Conservation (phyloP, 2,113 vertebrate species). For the Salvelinus fontinalis region DNA sequence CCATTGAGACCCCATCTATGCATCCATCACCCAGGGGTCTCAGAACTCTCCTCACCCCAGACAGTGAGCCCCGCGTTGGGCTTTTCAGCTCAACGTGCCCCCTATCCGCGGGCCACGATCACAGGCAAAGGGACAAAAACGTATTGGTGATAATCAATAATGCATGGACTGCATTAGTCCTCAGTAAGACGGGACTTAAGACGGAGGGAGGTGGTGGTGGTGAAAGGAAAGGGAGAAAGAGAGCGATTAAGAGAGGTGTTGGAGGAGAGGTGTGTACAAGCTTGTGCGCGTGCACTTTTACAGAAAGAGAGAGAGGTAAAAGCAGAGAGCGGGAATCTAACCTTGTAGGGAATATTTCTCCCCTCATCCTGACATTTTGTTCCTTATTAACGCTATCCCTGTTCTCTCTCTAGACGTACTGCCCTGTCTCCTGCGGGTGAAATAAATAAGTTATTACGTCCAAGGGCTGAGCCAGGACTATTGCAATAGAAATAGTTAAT, state of each 20-base stretch:
- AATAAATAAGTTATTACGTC: conserved; percentile 66
- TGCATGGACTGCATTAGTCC: conserved; percentile 67
- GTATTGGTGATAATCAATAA: conserved; percentile 72
- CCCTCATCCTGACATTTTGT: conserved; percentile 42
- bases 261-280: no score
- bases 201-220: not conserved
- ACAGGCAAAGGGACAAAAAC: conserved; percentile 51
- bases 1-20: conserved; percentile 13
- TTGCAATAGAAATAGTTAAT: conserved; percentile 67
- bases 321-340: conserved; percentile 37
- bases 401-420: conserved; percentile 35
- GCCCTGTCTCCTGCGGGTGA: conserved; percentile 45
- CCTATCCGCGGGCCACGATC: conserved; percentile 44
- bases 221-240: conserved; percentile 18
- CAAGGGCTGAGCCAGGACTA: conserved; percentile 50
- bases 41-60: not conserved
- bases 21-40: conserved; percentile 42
- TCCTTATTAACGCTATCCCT: conserved; percentile 29
- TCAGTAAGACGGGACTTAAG: conserved; percentile 1
- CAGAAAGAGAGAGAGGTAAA: conserved; percentile 23
- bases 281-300: not conserved
- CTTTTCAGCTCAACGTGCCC: conserved; percentile 20
- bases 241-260: conserved; percentile 37
- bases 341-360: conserved; percentile 46
- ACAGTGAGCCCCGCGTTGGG: conserved; percentile 3